Conservation (phyloP, 2,888 invertebrate species). For the Drosophila nr. perissopoda region DNA sequence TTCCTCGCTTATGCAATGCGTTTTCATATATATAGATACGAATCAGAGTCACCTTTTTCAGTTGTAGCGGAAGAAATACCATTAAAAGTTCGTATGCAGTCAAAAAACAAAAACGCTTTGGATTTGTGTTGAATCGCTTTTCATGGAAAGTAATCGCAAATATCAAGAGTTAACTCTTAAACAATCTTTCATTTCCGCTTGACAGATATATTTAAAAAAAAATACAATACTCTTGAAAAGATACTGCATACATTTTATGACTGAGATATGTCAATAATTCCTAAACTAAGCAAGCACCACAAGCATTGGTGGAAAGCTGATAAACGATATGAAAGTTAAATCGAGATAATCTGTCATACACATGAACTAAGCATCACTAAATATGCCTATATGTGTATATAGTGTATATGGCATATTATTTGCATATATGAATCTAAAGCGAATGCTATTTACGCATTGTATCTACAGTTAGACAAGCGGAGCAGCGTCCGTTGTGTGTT, state of each 20-base stretch:
- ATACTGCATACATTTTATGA: neutral
- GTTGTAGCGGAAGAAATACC: conserved; percentile 24
- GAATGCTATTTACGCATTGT: conserved; percentile 57
- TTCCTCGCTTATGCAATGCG: conserved; percentile 45
- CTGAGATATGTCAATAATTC: neutral
- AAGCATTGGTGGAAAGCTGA: neutral
- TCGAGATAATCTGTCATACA: neutral
- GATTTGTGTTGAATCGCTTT: neutral
- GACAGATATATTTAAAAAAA: too few relatives aligned
- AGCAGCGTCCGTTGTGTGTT: conserved; percentile 57
- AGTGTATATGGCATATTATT: neutral
- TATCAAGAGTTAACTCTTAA: neutral
- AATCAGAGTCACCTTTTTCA: neutral
- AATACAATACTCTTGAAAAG: neutral
- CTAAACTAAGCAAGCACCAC: neutral
- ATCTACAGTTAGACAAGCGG: conserved; percentile 62
- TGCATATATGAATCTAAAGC: conserved; percentile 22
- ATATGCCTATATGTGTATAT: neutral
- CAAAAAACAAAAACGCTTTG: neutral
- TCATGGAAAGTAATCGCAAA: neutral
- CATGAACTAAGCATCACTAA: neutral
- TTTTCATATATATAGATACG: conserved; percentile 8
- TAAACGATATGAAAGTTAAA: neutral
- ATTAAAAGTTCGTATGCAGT: conserved; percentile 4
- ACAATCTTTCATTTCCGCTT: neutral